Conservation (phyloP, 2,797 vertebrate species). For the Dipus sagitta region DNA sequence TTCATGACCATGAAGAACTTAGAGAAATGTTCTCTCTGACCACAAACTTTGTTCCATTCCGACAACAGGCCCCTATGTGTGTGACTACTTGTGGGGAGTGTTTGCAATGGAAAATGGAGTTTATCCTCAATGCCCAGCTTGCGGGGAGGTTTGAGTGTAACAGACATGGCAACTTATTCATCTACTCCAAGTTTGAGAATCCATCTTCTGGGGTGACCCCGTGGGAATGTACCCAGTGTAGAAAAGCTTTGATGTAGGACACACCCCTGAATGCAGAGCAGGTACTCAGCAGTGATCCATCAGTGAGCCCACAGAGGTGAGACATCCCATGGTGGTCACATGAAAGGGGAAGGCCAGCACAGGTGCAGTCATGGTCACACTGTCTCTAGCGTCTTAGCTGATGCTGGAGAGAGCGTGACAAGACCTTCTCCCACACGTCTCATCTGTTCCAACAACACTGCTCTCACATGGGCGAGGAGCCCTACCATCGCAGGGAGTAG, state of each 20-base stretch:
- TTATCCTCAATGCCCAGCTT: neutral
- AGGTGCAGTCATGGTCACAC: accelerated
- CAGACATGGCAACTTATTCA: neutral
- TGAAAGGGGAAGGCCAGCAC: neutral
- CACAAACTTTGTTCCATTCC: neutral
- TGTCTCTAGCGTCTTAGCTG: no score
- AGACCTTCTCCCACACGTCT: no score
- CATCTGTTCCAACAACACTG: no score
- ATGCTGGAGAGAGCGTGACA: no score
- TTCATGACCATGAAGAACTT: neutral
- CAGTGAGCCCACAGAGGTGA: neutral
- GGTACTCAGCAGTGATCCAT: no score
- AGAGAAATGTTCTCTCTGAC: neutral
- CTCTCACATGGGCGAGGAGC: no score
- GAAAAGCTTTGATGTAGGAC: neutral
- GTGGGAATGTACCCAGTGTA: neutral
- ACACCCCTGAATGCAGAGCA: neutral
- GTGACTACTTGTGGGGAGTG: neutral
- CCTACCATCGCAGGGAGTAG: no score
- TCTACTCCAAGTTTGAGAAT: neutral
- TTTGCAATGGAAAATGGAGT: accelerated
- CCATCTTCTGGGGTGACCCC: neutral
- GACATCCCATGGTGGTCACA: accelerated
- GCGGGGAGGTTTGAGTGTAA: conserved; percentile 26
- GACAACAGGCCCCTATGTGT: neutral